Evolutionary conservation across 1,140 invertebrate species (phyloP).

Genomic region (Aphidius gifuensis): DNA sequence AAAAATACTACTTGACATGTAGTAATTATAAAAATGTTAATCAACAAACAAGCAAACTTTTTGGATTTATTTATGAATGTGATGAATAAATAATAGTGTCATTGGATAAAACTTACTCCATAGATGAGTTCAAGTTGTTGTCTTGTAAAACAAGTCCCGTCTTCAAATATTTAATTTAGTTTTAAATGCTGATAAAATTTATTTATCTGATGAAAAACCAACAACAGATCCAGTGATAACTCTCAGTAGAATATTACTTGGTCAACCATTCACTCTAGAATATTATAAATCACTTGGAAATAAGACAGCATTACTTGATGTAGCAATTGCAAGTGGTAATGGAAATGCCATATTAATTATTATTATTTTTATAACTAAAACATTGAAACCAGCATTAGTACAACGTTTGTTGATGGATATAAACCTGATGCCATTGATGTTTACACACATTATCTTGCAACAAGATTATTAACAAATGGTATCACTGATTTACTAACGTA

Average conservation of each 20-base stretch:
- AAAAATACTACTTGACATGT: too few relatives aligned
- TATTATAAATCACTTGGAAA: slow-evolving; percentile 54
- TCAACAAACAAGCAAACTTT: too few relatives aligned
- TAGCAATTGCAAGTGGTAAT: slow-evolving; percentile 54
- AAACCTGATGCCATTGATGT: slow-evolving; percentile 52
- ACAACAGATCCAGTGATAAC: slow-evolving; percentile 43
- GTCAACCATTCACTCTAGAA: slow-evolving; percentile 53
- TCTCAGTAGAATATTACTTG: slow-evolving; percentile 51
- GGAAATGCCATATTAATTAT: slow-evolving; percentile 59
- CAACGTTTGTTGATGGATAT: slow-evolving; percentile 51
- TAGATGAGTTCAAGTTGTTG: too few relatives aligned
- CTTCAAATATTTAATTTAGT: slow-evolving; percentile 29
- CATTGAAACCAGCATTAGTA: slow-evolving; percentile 53
- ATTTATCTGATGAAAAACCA: slow-evolving; percentile 34
- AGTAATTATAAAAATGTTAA: too few relatives aligned
- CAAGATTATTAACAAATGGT: slow-evolving; percentile 52
- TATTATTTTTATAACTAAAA: slow-evolving; percentile 56
- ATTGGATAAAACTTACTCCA: too few relatives aligned
- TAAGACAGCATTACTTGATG: slow-evolving; percentile 55
- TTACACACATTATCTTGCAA: slow-evolving; percentile 57
- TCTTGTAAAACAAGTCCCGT: too few relatives aligned
- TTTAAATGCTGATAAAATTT: slow-evolving; percentile 39
- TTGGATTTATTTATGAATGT: too few relatives aligned
- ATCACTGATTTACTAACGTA: slow-evolving; percentile 57
- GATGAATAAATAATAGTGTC: too few relatives aligned